Conservation (phyloP, 2,888 invertebrate species). For the Patella depressa region DNA sequence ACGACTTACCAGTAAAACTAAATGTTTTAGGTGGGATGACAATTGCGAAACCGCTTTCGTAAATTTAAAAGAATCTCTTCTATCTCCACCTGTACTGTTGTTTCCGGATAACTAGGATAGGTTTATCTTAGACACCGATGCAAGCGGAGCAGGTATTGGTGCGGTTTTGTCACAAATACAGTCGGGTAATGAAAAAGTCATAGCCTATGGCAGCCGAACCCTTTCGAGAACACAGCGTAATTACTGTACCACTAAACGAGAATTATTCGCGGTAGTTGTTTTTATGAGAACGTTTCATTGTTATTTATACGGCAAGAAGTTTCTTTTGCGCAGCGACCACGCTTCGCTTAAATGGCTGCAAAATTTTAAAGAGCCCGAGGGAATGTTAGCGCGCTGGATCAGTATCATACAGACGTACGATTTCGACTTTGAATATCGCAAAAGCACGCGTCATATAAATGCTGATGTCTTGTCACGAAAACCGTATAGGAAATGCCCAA, state of each 20-base stretch:
- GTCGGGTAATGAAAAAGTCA: neutral
- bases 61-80: neutral
- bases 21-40: neutral
- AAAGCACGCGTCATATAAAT: neutral
- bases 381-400: neutral
- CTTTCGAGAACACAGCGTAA: neutral
- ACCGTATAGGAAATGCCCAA: neutral
- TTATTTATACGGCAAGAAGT: neutral
- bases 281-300: neutral
- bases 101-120: neutral
- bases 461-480: neutral
- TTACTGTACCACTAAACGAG: neutral
- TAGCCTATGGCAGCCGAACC: neutral
- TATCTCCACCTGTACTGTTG: neutral
- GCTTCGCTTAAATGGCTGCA: neutral
- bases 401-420: neutral
- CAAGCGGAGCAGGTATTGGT: neutral
- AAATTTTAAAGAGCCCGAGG: neutral
- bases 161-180: neutral
- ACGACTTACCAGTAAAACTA: neutral
- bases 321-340: neutral
- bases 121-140: neutral
- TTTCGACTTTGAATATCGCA: neutral
- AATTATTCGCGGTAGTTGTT: too few relatives aligned
- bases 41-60: too few relatives aligned